Evolutionary conservation across 2,888 invertebrate species (phyloP).

Genomic region (Platycnemis pennipes): DNA sequence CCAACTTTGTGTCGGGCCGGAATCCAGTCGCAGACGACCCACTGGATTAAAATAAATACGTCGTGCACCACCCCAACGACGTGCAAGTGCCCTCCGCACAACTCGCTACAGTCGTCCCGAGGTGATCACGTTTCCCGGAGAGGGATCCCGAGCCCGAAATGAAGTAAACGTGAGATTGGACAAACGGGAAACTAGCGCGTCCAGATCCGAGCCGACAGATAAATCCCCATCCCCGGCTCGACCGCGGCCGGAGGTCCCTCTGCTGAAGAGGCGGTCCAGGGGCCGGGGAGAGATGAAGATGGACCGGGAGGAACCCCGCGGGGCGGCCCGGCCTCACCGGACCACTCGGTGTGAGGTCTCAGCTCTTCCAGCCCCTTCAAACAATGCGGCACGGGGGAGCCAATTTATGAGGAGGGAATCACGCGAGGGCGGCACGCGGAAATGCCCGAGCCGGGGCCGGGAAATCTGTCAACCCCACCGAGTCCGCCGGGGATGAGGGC

Average conservation of each 20-base stretch:
- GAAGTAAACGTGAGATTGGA: neutral
- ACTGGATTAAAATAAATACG: neutral
- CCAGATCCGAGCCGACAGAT: neutral
- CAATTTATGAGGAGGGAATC: neutral
- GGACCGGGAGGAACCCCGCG: neutral
- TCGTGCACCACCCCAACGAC: neutral
- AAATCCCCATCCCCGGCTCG: neutral
- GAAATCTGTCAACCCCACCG: neutral
- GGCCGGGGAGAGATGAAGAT: neutral
- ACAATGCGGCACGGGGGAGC: neutral
- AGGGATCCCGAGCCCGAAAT: neutral
- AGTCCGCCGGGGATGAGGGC: neutral
- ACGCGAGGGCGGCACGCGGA: neutral
- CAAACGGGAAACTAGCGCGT: slow-evolving; percentile 1
- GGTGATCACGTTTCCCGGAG: neutral
- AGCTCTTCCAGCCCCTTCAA: neutral
- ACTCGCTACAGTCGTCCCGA: neutral
- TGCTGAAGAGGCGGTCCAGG: neutral
- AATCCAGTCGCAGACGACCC: neutral
- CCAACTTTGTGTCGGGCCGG: neutral
- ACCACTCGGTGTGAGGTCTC: no score
- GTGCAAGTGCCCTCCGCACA: neutral
- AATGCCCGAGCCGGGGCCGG: neutral
- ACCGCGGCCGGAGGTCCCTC: neutral
- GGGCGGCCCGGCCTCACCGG: neutral